Base-by-base conservation (phyloP, 2,113 vertebrate species). In the Bos taurus region DNA sequence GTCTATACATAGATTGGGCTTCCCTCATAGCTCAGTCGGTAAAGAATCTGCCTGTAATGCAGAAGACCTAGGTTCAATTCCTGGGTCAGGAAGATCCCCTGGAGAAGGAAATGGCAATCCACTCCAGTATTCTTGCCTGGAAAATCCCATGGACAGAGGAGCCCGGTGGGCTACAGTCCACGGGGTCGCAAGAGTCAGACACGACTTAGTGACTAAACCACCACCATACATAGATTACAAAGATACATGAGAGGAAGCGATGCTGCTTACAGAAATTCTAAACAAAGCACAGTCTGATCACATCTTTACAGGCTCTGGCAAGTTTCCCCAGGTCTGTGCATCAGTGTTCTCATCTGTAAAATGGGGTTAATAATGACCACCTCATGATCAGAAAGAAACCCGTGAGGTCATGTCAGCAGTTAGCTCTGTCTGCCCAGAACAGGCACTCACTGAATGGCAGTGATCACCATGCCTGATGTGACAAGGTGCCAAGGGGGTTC, bases 381-480 rank as follows among this genome's bases (percentile, higher is more conserved):
- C 36, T 93, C 6, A 0, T 5, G 7, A 4, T 25, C 48, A 60
- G 43, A 64, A 94, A 40, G 36, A 71, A 60, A 78, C 4, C 4
- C 48, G 9, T 0, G 4, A 23, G 25, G 9, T 62, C 77, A 30
- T 1, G 1, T 9, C 71, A 82, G 21, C 57, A 25, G 52, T 52
- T 3, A 36, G 46, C 59, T 88, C 40, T 15, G 5, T 43, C 43
- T 15, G 52, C 54, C 60, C 25, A 28, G 33, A 10, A 16, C 6
- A 33, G 6, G 16, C 7, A 6, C 48, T 87, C 30, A 5, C 0
- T 13, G 7, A 23, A 56, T 2, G 16, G 12, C 14, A 25, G 28
- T 33, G 14, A 80, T 6, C 56, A 36, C 28, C 77, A 54, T 0
- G 11, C 7, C 15, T 62, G 16, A 33, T 13, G 25, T 5, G 5